Conservation (phyloP, 2,888 invertebrate genomes). For the Oscheius sp. region DNA sequence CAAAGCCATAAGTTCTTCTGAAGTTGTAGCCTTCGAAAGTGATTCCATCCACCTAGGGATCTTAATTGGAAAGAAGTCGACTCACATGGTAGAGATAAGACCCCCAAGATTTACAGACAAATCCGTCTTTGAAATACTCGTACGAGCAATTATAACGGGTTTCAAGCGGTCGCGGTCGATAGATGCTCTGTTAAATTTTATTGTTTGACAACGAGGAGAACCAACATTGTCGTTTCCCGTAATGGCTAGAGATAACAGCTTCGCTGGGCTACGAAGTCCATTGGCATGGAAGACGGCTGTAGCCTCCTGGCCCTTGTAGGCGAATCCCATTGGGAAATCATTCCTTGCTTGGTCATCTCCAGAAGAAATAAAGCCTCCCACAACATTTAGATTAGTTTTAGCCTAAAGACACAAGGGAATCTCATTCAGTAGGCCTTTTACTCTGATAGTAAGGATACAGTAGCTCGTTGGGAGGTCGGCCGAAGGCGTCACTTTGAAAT, state of each 20-base stretch:
- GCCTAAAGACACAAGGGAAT: constrained; percentile 10
- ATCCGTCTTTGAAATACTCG: constrained; percentile 49
- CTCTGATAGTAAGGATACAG: constrained; percentile 37
- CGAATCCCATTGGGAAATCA: constrained; percentile 40
- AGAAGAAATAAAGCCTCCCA: constrained; percentile 41
- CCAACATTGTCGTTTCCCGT: constrained; percentile 41
- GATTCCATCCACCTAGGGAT: constrained; percentile 32
- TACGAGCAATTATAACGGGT: constrained; percentile 52
- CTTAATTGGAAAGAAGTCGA: neutral
- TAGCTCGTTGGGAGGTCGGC: constrained; percentile 38
- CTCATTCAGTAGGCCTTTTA: neutral
- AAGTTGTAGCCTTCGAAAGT: constrained; percentile 50
- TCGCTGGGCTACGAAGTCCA: constrained; percentile 21
- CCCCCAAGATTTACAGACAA: constrained; percentile 38
- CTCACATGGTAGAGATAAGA: constrained; percentile 22
- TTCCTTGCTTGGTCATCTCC: constrained; percentile 38
- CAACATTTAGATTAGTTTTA: constrained; percentile 33
- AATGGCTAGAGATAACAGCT: constrained; percentile 27
- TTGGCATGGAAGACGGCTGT: constrained; percentile 27
- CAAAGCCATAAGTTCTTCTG: constrained; percentile 47
- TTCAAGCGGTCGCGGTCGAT: constrained; percentile 39
- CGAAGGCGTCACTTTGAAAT: constrained; percentile 40
- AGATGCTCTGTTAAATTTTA: constrained; percentile 32
- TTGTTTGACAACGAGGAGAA: neutral
- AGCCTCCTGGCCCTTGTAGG: constrained; percentile 1